Conservation (phyloP, 1,140 invertebrate species). For the Drosophila tropicalis region DNA sequence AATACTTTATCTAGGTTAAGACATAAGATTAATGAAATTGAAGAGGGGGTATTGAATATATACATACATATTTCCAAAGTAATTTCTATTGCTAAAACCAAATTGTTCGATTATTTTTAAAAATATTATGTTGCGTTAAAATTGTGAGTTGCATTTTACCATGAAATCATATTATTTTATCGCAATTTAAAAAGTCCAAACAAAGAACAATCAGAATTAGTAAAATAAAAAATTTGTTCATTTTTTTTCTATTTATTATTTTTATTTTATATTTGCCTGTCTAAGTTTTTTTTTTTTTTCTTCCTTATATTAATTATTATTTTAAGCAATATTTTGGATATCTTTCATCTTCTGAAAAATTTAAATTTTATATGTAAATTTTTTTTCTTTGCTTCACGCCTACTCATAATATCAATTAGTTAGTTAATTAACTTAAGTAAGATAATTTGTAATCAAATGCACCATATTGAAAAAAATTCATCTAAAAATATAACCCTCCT, state of each 20-base stretch:
- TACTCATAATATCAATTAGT: neutral
- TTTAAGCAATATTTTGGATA: neutral
- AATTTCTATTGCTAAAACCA: neutral
- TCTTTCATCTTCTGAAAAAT: too few relatives aligned
- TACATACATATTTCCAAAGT: neutral
- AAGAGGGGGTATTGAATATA: neutral
- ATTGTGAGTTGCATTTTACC: too few relatives aligned
- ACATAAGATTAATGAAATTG: neutral
- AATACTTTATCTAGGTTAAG: neutral
- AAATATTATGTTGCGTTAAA: too few relatives aligned
- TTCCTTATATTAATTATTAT: too few relatives aligned
- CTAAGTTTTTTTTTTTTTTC: too few relatives aligned
- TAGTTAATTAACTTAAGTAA: neutral
- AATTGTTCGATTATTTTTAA: neutral
- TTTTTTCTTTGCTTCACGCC: too few relatives aligned
- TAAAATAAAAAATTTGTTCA: neutral
- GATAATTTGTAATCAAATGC: neutral
- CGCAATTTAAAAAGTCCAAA: too few relatives aligned
- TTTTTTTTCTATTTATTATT: neutral
- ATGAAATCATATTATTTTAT: too few relatives aligned
- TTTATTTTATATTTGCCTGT: too few relatives aligned
- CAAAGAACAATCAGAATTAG: too few relatives aligned
- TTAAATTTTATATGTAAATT: too few relatives aligned
- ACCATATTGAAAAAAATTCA: neutral
- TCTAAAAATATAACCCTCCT: neutral